phyloP scores from a whole-genome alignment of 2,113 vertebrate genomes.

The Aix galericulata region DNA sequence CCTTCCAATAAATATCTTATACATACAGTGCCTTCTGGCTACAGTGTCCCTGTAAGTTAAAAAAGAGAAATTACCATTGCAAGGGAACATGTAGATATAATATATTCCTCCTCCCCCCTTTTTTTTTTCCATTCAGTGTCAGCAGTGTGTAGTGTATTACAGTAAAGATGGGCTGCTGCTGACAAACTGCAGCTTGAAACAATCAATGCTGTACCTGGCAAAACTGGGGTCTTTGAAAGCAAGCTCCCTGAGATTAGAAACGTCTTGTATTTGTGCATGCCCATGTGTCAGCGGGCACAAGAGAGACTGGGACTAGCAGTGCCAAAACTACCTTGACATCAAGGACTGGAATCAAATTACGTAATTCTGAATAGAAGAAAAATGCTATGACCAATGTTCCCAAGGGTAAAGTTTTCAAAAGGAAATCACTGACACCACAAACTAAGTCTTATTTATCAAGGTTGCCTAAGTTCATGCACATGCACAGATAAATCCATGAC shows the following conservation, averaged over 20 bases:
- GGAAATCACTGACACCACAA: background rate
- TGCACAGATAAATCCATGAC: background rate
- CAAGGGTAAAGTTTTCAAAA: background rate
- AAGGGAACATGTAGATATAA: background rate
- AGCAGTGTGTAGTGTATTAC: background rate
- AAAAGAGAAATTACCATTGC: background rate
- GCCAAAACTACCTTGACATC: background rate
- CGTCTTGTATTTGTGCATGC: background rate
- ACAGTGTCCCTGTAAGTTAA: background rate
- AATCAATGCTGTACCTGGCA: background rate
- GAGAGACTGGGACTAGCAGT: background rate
- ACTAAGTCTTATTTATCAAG: background rate
- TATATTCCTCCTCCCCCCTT: background rate
- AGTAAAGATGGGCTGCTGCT: background rate
- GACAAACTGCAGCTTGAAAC: background rate
- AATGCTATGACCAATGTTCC: background rate
- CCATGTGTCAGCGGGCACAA: fast-evolving
- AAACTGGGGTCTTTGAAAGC: background rate
- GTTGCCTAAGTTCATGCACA: background rate
- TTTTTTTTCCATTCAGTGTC: background rate
- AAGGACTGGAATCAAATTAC: background rate
- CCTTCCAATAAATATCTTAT: background rate
- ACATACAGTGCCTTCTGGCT: background rate
- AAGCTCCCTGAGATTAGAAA: background rate
- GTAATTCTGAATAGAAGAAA: background rate